Base-by-base conservation (phyloP, 2,797 vertebrate species). In the Karalla daura region DNA sequence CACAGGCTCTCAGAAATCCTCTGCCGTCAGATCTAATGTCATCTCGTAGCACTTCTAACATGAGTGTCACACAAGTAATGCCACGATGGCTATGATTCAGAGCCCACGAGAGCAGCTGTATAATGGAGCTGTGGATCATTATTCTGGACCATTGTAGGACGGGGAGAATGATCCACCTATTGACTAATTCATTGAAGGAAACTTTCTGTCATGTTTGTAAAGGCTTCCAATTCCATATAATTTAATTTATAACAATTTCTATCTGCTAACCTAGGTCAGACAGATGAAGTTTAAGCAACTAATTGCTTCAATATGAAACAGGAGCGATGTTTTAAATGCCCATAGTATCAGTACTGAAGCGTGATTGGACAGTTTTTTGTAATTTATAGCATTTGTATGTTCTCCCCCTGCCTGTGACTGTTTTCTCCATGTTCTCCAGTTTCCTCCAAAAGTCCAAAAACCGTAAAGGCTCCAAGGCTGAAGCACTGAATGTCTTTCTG, bases 11-110 rank as follows among this genome's bases (percentile, higher is more conserved):
- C 24, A 64, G 21, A 63, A 70, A 20, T 18, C 55, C 28, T 23
- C 41, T 32, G 11, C 17, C 50, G 24, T 44, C 46, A 35, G 40
- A 62, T 55, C 46, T 32, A 63, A 64, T 67, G 47, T 78, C 14
- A 47, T 51, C 43, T 52, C 25, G 0, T 11, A 35, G 45, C 51
- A 46, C 71, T 73, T 63, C 61, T 50, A 17, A 50, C 70, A 60
- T 4, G 21, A 74, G 65, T 54, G 20, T 40, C 25, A 52, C 28
- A 14, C n/a, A 51, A 45, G 55, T 33, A 40, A 55, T 44, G 49
- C 9, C 24, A 39, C 43, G 13, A 1, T 43, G 47, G 37, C 47
- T 17, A 44, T 67, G 17, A 17, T 63, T 61, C 4, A 33, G 2
- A 23, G 41, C 53, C 44, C 49, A 23, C 20, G n/a, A 28, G 58